A percentile compares a stretch with the other conserved stretches of the same genome.
phyloP scores from a whole-genome alignment of 1,140 invertebrate genomes.

The Drosophila willistoni region DNA sequence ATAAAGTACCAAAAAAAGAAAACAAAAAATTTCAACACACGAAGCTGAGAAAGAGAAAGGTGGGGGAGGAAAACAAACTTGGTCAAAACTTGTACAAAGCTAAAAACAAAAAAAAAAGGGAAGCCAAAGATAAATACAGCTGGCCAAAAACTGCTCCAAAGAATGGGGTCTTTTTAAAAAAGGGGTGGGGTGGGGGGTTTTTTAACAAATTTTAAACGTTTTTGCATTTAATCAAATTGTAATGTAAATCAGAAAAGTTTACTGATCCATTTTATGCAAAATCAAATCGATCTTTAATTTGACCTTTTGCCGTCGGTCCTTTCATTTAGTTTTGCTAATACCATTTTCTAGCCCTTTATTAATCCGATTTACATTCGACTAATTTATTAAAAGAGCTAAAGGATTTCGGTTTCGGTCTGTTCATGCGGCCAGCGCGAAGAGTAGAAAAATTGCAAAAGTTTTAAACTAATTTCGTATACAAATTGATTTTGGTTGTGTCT shows the following conservation, averaged over 20 bases:
- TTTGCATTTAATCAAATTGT: not conserved
- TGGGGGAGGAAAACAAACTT: not conserved
- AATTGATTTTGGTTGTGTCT: slow-evolving; percentile 9
- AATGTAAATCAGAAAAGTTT: no score
- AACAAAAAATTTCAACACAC: not conserved
- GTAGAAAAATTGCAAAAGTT: slow-evolving; percentile 8
- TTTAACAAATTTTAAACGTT: not conserved
- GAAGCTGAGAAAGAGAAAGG: not conserved
- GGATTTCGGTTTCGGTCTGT: not conserved
- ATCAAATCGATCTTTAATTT: no score
- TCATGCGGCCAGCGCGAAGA: not conserved
- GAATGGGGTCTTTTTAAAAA: no score
- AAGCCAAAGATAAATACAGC: slow-evolving; percentile 1
- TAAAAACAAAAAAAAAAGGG: not conserved
- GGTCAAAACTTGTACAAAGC: not conserved
- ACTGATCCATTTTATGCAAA: no score
- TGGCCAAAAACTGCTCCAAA: not conserved
- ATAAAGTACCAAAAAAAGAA: not conserved
- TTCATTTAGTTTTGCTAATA: not conserved
- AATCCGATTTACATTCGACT: slow-evolving; percentile 8
- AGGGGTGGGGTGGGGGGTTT: no score
- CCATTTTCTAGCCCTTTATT: not conserved
- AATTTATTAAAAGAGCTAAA: slow-evolving; percentile 3
- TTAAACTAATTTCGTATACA: slow-evolving; percentile 13
- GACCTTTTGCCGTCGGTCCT: no score